Evolutionary conservation across 1,140 invertebrate species (phyloP), one percentile per base, ranked within the genome.

Genomic region (Macrobrachium rosenbergii): DNA sequence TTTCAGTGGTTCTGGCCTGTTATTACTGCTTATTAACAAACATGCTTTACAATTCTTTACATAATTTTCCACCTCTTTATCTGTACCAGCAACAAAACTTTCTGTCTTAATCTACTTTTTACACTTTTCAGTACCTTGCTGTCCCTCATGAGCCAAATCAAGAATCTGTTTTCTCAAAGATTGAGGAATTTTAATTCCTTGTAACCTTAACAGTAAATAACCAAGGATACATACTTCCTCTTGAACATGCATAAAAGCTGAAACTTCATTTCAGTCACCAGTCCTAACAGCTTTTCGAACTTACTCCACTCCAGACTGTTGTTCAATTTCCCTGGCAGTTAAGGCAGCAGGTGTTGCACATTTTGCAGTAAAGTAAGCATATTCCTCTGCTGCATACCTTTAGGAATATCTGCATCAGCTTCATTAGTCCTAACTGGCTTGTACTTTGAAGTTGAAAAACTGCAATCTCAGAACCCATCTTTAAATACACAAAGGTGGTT

Each of bases 41-140:
- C 73, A 76, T 23, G 73, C n/a, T 76, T 43, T 76, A 37, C 73
- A 76, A 76, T n/a, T 23, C 16, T 76, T 76, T 23, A 76, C 73
- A 28, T 23, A 76, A 6, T 76, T 76, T 43, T 76, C 73, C 21
- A 76, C 37, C n/a, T 76, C 73, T 6, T 3, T 3, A n/a, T 76
- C 73, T 5, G 21, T 76, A 23, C 73, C 73, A 23, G 73, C 73
- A 6, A 76, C 73, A 5, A 76, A 6, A 76, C 21, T 43, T 43
- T n/a, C n/a, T 76, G 16, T 23, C 73, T 76, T n/a, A 76, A n/a
- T 76, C 21, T 76, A 6, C 37, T n/a, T n/a, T 16, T 76, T 76
- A 43, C 73, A 76, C 21, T 76, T 76, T 43, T 8, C 73, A 76
- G 21, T 76, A 7, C 73, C 37, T 16, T 76, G 73, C 5, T 76